Conservation (phyloP, 2,113 vertebrate species). For the Psittacara wagleri region DNA sequence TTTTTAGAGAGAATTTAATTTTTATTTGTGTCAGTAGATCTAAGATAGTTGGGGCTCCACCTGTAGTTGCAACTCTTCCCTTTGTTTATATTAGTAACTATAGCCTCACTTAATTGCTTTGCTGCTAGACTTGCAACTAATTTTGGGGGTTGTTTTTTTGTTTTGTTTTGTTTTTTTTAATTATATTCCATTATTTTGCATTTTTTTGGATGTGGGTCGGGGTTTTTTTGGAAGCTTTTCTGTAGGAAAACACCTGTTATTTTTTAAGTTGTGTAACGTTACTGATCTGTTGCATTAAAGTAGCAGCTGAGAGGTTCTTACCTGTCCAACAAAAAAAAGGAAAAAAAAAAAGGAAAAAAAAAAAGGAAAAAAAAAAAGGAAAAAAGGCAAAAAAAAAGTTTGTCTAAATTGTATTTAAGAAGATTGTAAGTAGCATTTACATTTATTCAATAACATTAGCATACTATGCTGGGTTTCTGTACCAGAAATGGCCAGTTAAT, state of each 20-base stretch:
- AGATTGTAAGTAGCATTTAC: conserved; percentile 88
- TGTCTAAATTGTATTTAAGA: conserved; percentile 87
- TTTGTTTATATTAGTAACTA: conserved; percentile 78
- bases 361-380: conserved; percentile 44
- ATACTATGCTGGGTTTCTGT: conserved; percentile 84
- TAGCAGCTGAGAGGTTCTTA: conserved; percentile 79
- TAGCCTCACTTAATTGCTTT: conserved; percentile 82
- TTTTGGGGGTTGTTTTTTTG: conserved; percentile 35
- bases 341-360: conserved; percentile 55
- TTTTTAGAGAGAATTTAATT: conserved; percentile 86
- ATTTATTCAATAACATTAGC: conserved; percentile 87
- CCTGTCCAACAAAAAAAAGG: conserved; percentile 75
- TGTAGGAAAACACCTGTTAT: conserved; percentile 72
- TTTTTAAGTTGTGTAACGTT: conserved; percentile 82
- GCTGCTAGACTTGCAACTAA: conserved; percentile 84
- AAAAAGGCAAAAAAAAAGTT: conserved; percentile 75
- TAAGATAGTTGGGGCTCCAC: conserved; percentile 75
- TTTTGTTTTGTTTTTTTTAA: conserved; percentile 69
- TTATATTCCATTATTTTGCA: conserved; percentile 79
- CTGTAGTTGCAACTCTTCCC: conserved; percentile 75
- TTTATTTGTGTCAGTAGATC: conserved; percentile 86
- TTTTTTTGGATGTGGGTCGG: conserved; percentile 77
- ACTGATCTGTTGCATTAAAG: conserved; percentile 78
- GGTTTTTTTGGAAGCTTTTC: conserved; percentile 79
- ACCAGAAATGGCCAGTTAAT: conserved; percentile 86